A percentile compares a stretch with the other conserved stretches of the same genome.
Evolutionary conservation across 1,140 invertebrate genomes (phyloP).

Genomic region (Drosophila novamexicana): DNA sequence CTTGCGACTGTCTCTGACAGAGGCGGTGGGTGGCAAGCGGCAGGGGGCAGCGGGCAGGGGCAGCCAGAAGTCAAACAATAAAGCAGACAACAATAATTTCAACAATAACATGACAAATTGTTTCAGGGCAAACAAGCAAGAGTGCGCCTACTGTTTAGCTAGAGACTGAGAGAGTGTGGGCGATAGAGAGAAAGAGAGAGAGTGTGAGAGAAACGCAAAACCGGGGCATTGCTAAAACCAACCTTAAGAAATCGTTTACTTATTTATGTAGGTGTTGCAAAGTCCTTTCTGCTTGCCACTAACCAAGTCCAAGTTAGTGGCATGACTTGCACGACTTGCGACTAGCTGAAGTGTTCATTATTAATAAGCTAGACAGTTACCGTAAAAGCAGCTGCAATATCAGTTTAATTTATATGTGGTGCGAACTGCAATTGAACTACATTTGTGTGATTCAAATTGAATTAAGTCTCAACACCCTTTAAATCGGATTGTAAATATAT

Average conservation of each 20-base stretch:
- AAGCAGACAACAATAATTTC: conserved; percentile 78
- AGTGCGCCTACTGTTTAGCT: conserved; percentile 14
- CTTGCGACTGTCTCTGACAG: conserved; percentile 23
- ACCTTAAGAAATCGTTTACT: conserved; percentile 35
- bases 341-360: background rate
- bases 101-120: conserved; percentile 81
- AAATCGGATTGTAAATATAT: too few species aligned
- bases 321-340: background rate
- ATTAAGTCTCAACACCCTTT: too few species aligned
- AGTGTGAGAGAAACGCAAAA: background rate
- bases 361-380: conserved; percentile 8
- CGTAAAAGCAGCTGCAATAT: background rate
- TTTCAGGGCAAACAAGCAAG: conserved; percentile 63
- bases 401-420: too few species aligned
- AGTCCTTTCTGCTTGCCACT: conserved; percentile 36
- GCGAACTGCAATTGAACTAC: too few species aligned
- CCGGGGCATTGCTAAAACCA: conserved; percentile 2
- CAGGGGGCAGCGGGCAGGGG: conserved; percentile 32
- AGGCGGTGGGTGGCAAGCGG: background rate
- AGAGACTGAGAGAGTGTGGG: background rate
- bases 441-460: too few species aligned
- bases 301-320: conserved; percentile 25
- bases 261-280: conserved; percentile 52
- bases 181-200: conserved; percentile 11
- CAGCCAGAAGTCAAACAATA: conserved; percentile 80